Conservation (phyloP, 2,888 invertebrate species). For the Dione juno region DNA sequence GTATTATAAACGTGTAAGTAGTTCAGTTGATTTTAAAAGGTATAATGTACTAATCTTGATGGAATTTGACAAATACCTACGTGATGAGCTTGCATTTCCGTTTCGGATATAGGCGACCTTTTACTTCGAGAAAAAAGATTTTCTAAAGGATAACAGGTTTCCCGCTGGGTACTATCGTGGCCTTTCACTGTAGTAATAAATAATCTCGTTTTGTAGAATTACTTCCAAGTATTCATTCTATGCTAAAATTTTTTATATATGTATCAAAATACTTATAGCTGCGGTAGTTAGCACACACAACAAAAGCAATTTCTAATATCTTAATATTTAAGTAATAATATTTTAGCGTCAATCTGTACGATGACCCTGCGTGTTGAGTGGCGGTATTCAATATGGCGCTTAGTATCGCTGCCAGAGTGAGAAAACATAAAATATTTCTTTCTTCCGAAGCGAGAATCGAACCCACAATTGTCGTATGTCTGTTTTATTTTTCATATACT, state of each 20-base stretch:
- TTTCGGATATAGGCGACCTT: conserved; percentile 10
- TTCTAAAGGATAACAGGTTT: conserved; percentile 15
- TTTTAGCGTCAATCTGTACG: too few species aligned
- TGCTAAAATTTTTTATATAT: not conserved
- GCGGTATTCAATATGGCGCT: too few species aligned
- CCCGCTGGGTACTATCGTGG: conserved; percentile 1
- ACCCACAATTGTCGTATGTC: too few species aligned
- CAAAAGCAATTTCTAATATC: too few species aligned
- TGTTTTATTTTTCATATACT: too few species aligned
- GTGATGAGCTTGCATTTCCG: conserved; percentile 4
- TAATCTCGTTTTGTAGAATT: not conserved
- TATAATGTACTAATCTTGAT: not conserved
- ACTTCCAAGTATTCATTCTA: too few species aligned
- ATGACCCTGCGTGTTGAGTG: too few species aligned
- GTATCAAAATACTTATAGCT: not conserved
- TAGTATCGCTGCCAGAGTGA: too few species aligned
- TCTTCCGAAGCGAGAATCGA: too few species aligned
- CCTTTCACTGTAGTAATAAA: conserved; percentile 2
- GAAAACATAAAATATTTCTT: too few species aligned
- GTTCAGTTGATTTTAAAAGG: not conserved
- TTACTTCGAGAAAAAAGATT: not conserved
- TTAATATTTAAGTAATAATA: too few species aligned
- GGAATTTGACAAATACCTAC: not conserved
- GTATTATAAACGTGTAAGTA: not conserved
- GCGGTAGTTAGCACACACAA: too few species aligned